Conservation (phyloP, 2,888 invertebrate species). For the Herminia tarsipennalis region DNA sequence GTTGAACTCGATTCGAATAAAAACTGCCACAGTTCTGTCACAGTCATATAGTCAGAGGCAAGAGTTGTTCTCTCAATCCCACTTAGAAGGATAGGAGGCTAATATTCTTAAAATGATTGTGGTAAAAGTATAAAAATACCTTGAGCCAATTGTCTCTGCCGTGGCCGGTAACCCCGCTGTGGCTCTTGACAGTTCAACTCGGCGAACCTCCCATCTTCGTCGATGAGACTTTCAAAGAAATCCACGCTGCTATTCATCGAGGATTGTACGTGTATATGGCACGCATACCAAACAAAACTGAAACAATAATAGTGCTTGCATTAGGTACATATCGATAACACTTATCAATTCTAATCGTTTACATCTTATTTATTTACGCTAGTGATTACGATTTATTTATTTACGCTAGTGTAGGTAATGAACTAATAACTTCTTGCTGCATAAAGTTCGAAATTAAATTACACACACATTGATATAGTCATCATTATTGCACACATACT, state of each 20-base stretch:
- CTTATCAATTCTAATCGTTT: conserved; percentile 3
- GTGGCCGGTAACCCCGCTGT: conserved; percentile 54
- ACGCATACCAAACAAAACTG: conserved; percentile 81
- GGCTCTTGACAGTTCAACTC: conserved; percentile 76
- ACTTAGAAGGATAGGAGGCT: no score
- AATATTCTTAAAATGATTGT: background rate
- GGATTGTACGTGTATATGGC: conserved; percentile 73
- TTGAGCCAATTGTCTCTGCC: conserved; percentile 58
- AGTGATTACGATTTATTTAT: conserved; percentile 1
- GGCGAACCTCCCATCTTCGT: conserved; percentile 79
- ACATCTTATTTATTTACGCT: background rate
- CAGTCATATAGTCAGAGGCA: no score
- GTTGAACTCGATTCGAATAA: no score
- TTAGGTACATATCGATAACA: conserved; percentile 8
- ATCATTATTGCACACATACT: no score
- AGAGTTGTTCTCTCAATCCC: no score
- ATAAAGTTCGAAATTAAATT: no score
- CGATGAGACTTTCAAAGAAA: conserved; percentile 89
- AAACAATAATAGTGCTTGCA: conserved; percentile 36
- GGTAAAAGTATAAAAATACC: conserved; percentile 45
- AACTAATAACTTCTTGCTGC: no score
- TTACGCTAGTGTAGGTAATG: background rate
- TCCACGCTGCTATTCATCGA: conserved; percentile 84
- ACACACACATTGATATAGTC: no score
- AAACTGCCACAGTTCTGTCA: no score